phyloP scores from a whole-genome alignment of 2,113 vertebrate species.

The Dermatemys mawii region DNA sequence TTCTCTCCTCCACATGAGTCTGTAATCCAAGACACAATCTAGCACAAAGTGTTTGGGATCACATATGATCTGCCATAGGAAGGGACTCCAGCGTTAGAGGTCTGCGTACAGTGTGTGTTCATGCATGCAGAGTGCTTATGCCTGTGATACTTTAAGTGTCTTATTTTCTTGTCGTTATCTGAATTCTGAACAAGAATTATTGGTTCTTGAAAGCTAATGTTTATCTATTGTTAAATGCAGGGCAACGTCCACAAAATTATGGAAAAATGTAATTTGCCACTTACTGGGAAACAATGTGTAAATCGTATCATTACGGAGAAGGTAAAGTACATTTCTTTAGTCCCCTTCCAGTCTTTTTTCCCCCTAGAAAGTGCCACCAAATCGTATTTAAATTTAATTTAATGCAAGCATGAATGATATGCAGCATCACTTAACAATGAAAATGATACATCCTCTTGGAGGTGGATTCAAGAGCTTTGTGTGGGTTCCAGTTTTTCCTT shows the following conservation, averaged over 20 bases:
- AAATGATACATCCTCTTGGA: neutral
- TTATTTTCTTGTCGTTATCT: neutral
- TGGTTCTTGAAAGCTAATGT: neutral
- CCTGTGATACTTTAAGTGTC: neutral
- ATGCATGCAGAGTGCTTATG: neutral
- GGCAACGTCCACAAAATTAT: conserved; percentile 95
- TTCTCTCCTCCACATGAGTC: neutral
- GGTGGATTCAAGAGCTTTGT: neutral
- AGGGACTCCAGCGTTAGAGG: neutral
- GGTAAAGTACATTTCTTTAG: conserved; percentile 77
- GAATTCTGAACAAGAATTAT: neutral
- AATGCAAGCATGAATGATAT: neutral
- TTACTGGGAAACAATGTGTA: conserved; percentile 96
- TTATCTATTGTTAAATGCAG: conserved; percentile 76
- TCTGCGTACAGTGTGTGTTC: neutral
- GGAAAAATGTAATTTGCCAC: conserved; percentile 91
- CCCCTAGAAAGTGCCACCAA: neutral
- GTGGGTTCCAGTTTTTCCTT: neutral
- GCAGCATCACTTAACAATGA: accelerated
- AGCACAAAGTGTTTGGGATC: neutral
- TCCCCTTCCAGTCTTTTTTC: neutral
- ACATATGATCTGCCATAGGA: neutral
- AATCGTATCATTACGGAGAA: conserved; percentile 98
- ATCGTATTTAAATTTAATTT: neutral
- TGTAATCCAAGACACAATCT: neutral